A percentile compares a stretch with the other conserved stretches of the same genome.
Conservation (phyloP, 2,888 invertebrate genomes). For the Andrena bicolor region DNA sequence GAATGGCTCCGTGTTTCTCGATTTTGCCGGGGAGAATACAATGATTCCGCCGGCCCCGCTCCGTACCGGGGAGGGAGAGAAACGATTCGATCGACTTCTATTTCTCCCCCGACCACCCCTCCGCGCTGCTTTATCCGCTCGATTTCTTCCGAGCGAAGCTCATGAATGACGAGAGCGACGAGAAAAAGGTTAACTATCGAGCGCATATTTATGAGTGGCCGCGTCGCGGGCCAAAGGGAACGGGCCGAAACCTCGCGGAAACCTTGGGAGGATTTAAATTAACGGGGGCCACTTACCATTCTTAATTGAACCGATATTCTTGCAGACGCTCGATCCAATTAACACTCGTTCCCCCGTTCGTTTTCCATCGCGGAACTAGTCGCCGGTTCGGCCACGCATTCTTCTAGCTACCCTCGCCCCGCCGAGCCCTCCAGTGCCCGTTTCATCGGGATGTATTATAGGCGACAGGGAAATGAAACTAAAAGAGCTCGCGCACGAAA, state of each 20-base stretch:
- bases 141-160: constrained; percentile 53
- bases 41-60: constrained; percentile 44
- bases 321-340: constrained; percentile 57
- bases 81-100: constrained; percentile 50
- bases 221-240: constrained; percentile 53
- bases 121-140: constrained; percentile 43
- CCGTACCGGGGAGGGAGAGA: constrained; percentile 3
- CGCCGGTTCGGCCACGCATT: not conserved
- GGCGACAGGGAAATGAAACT: not conserved
- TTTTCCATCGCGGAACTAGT: not conserved
- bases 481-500: not conserved
- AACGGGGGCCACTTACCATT: constrained; percentile 56
- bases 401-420: not conserved
- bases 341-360: constrained; percentile 36
- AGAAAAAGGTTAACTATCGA: constrained; percentile 65
- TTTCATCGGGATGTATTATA: constrained; percentile 10
- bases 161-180: constrained; percentile 61
- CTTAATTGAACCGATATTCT: constrained; percentile 64
- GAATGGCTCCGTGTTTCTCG: constrained; percentile 61
- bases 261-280: constrained; percentile 55
- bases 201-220: constrained; percentile 64
- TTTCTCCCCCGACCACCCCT: not conserved
- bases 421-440: constrained; percentile 21
- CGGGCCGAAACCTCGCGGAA: constrained; percentile 40
- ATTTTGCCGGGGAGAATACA: constrained; percentile 44